A percentile compares a stretch with the other conserved stretches of the same genome.
These are phyloP conservation scores for Chaenodraco wilsoni DNA, from an alignment of 2,797 vertebrate genomes.

Conservation along the genomic window DNA sequence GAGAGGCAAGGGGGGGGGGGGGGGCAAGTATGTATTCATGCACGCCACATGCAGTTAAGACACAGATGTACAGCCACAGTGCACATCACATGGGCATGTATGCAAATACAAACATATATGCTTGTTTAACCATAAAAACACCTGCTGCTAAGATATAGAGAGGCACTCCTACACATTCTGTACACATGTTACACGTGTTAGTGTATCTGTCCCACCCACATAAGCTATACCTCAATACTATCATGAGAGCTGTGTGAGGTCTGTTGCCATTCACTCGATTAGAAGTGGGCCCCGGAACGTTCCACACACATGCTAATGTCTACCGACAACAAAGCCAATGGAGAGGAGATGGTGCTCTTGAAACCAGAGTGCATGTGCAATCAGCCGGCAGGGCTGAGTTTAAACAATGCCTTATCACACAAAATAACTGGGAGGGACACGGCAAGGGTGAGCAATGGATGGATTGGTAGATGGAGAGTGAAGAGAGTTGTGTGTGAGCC, in stretches of 20 bases:
- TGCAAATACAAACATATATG: conserved; percentile 55
- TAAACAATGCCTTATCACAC: conserved; percentile 72
- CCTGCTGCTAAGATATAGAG: conserved; percentile 41
- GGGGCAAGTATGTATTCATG: conserved; percentile 17
- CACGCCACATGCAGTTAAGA: conserved; percentile 43
- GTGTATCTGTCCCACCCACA: conserved; percentile 41
- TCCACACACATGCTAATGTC: conserved; percentile 69
- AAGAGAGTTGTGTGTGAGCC: conserved; percentile 39
- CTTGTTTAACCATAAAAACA: conserved; percentile 47
- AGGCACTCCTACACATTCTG: conserved; percentile 57
- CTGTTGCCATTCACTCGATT: conserved; percentile 57
- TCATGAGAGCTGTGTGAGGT: conserved; percentile 51
- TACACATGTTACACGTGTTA: conserved; percentile 18
- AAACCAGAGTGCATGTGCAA: conserved; percentile 59
- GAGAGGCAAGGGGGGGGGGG: not conserved
- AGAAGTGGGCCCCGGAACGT: conserved; percentile 32
- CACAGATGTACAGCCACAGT: conserved; percentile 17
- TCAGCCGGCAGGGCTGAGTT: conserved; percentile 61
- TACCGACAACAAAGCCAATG: conserved; percentile 64
- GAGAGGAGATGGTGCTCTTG: conserved; percentile 51
- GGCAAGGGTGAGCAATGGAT: conserved; percentile 43
- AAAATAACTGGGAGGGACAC: conserved; percentile 63
- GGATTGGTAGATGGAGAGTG: conserved; percentile 39
- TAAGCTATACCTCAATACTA: conserved; percentile 28
- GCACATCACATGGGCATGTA: conserved; percentile 34